These are phyloP conservation scores for Rhagonycha lutea DNA, from an alignment of 2,888 invertebrate genomes.

Conservation along the genomic window DNA sequence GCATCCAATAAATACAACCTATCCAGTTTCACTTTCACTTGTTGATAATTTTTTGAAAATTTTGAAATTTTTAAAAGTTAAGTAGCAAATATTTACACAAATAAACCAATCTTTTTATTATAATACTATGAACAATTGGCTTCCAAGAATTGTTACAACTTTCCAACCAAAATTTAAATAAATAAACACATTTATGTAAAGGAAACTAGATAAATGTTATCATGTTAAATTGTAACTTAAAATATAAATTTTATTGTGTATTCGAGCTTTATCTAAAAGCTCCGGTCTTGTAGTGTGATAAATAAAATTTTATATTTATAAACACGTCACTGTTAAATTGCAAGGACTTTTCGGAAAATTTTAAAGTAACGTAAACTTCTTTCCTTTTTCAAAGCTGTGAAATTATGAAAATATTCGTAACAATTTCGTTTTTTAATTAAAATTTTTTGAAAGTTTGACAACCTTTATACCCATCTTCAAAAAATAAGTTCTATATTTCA, in stretches of 20 bases:
- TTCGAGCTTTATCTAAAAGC: not conserved
- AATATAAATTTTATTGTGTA: not conserved
- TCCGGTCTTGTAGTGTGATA: not conserved
- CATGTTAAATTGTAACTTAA: not conserved
- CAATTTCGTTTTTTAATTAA: not conserved
- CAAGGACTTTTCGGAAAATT: not conserved
- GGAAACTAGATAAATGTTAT: not conserved
- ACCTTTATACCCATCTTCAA: not conserved
- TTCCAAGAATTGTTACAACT: not conserved
- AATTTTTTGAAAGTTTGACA: not conserved
- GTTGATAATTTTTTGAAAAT: not conserved
- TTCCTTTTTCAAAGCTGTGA: not conserved
- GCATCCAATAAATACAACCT: not conserved
- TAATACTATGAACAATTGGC: not conserved
- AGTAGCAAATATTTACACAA: not conserved
- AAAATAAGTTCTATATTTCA: not conserved
- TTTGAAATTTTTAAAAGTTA: not conserved
- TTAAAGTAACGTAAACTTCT: not conserved
- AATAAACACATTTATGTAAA: not conserved
- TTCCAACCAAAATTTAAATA: not conserved
- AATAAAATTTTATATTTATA: not conserved
- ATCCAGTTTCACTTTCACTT: not conserved
- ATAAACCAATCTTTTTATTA: not conserved
- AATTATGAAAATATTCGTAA: not conserved
- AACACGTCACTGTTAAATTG: not conserved